A percentile compares a stretch with the other conserved stretches of the same genome.
phyloP scores from a whole-genome alignment of 2,113 vertebrate genomes.

The Xenus cinereus region DNA sequence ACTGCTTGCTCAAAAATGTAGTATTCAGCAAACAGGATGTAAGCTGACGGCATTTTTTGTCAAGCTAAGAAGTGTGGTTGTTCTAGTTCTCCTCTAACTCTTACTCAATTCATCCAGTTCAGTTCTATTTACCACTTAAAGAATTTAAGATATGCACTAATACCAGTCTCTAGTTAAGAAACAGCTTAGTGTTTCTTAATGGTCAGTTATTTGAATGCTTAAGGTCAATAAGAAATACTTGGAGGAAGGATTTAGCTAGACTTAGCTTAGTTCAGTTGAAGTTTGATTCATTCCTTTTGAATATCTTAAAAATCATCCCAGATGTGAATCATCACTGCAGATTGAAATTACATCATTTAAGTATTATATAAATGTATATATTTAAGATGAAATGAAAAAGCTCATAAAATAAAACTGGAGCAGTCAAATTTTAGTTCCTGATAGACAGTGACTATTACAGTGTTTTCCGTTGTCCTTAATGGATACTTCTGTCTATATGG shows the following conservation, averaged over 20 bases:
- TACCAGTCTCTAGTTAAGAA: not conserved
- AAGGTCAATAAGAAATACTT: not conserved
- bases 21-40: not conserved
- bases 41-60: not conserved
- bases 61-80: not conserved
- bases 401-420: not conserved
- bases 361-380: not conserved
- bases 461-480: not conserved
- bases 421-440: not conserved
- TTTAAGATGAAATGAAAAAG: not conserved
- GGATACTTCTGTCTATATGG: not conserved
- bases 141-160: not conserved
- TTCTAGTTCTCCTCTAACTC: not conserved
- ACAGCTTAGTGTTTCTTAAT: not conserved
- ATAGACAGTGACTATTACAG: not conserved
- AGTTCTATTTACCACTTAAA: not conserved
- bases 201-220: not conserved
- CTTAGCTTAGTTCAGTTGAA: not conserved
- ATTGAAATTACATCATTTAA: not conserved
- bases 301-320: not conserved
- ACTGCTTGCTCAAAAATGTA: rapidly evolving
- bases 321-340: not conserved
- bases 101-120: not conserved
- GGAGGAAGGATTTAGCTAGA: not conserved
- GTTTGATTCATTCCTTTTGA: not conserved